These are phyloP conservation scores for Tragelaphus imberbis DNA, from an alignment of 2,113 vertebrate genomes.

Conservation along the genomic window DNA sequence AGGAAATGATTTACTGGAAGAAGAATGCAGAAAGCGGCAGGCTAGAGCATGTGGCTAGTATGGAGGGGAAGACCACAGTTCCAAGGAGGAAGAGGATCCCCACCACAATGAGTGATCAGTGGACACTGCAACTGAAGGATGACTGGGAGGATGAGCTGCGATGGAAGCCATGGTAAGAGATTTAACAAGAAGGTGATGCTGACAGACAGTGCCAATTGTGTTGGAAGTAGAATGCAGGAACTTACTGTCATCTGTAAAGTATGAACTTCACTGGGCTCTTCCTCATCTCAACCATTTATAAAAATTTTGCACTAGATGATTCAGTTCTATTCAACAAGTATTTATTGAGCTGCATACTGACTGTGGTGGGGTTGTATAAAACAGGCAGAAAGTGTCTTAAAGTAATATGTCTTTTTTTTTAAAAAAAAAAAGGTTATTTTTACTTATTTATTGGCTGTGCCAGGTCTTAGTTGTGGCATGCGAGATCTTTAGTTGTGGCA, in stretches of 20 bases:
- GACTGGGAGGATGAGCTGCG: background rate
- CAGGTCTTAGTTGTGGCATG: background rate
- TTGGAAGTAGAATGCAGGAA: background rate
- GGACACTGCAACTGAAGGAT: background rate
- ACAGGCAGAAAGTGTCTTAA: background rate
- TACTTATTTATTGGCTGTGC: background rate
- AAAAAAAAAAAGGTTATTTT: background rate
- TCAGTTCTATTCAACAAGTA: background rate
- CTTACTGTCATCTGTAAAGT: background rate
- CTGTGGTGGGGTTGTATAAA: background rate
- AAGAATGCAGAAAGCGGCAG: constrained; percentile 2
- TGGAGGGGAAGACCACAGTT: background rate
- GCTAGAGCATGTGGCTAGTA: background rate
- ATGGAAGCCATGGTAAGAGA: background rate
- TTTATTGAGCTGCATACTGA: background rate
- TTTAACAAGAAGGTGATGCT: background rate
- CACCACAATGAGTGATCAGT: background rate
- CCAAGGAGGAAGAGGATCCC: background rate
- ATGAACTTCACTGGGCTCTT: background rate
- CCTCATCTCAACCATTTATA: background rate
- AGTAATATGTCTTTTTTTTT: background rate
- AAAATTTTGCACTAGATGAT: background rate
- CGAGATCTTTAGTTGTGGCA: background rate
- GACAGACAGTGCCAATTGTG: background rate
- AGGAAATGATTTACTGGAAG: constrained; percentile 38